These are phyloP conservation scores for Nipponia nippon DNA, from an alignment of 2,113 vertebrate genomes.

Conservation along the genomic window DNA sequence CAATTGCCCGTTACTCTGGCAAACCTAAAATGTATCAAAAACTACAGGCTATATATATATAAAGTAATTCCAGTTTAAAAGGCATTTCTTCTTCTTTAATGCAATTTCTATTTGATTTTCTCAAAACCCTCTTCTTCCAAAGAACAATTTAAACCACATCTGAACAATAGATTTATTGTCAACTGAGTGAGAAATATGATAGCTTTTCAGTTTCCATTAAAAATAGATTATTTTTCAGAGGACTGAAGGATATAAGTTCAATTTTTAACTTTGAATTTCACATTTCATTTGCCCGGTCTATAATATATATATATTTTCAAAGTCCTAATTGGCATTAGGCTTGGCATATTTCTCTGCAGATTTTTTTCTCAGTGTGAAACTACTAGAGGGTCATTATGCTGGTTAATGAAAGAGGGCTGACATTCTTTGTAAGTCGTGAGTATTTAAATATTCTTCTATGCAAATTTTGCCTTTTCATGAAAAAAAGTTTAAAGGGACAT, in stretches of 20 bases:
- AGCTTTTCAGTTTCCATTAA: conserved; percentile 9
- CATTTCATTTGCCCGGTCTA: not conserved
- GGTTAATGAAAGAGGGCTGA: conserved; percentile 2
- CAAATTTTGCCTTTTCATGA: not conserved
- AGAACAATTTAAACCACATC: not conserved
- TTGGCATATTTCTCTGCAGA: not conserved
- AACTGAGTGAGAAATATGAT: not conserved
- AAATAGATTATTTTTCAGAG: conserved; percentile 15
- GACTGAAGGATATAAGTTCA: not conserved
- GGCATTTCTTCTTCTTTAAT: conserved; percentile 7
- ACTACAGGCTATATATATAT: not conserved
- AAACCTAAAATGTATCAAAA: not conserved
- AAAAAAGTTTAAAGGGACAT: not conserved
- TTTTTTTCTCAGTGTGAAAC: conserved; percentile 17
- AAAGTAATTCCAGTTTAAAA: conserved; percentile 9
- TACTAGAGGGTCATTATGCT: not conserved
- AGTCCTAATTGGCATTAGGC: not conserved
- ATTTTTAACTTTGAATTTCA: not conserved
- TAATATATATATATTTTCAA: not conserved
- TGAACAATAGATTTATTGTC: conserved; percentile 37
- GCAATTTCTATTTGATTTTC: conserved; percentile 23
- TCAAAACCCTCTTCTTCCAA: not conserved
- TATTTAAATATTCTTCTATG: conserved; percentile 4
- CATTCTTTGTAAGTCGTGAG: not conserved
- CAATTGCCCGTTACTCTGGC: not conserved